Evolutionary conservation across 2,888 invertebrate genomes (phyloP).

Genomic region (Phorcus lineatus): DNA sequence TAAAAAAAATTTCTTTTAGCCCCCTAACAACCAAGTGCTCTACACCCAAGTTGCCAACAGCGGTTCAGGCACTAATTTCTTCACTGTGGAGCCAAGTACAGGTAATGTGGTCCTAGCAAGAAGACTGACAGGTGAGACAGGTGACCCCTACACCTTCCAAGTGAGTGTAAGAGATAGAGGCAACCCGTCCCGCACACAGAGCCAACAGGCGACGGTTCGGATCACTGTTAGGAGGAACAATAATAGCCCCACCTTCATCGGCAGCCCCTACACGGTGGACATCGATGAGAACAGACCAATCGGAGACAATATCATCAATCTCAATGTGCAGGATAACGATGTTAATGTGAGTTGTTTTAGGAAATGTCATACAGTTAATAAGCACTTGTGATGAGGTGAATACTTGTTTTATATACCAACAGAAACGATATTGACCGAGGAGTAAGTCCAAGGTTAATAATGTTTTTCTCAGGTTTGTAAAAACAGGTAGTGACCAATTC

Average conservation of each 20-base stretch:
- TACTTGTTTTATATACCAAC: too few relatives aligned
- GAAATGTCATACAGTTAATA: too few relatives aligned
- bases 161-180: constrained; percentile 16
- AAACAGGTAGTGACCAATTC: too few relatives aligned
- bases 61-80: not conserved
- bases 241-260: constrained; percentile 6
- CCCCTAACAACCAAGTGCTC: constrained; percentile 4
- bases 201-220: not conserved
- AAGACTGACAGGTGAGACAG: not conserved
- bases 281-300: constrained; percentile 24
- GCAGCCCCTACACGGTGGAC: not conserved
- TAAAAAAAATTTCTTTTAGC: not conserved
- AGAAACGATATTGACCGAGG: too few relatives aligned
- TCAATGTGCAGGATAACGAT: constrained; percentile 33
- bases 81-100: not conserved
- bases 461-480: too few relatives aligned
- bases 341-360: constrained; percentile 33
- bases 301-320: not conserved
- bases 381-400: too few relatives aligned
- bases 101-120: not conserved
- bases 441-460: too few relatives aligned
- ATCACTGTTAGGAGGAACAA: constrained; percentile 23
- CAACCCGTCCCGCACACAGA: not conserved
- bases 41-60: not conserved
- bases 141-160: not conserved